A percentile compares a stretch with the other conserved stretches of the same genome.
Evolutionary conservation across 2,113 vertebrate species (phyloP).

Genomic region (Heptranchias perlo): DNA sequence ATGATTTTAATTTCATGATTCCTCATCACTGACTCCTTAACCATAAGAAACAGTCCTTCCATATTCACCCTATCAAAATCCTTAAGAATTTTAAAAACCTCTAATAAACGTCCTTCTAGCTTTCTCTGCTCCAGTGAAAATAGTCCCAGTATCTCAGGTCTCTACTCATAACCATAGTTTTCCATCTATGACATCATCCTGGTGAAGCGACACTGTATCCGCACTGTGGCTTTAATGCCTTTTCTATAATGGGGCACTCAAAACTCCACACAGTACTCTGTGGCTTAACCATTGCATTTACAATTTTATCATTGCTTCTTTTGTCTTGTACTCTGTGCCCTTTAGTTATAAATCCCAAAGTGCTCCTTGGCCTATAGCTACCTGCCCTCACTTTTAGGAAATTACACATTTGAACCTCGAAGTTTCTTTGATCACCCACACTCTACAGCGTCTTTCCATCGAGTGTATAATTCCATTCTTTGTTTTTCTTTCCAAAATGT

Average conservation of each 20-base stretch:
- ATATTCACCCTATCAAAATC: too few relatives aligned
- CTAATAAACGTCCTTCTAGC: neutral
- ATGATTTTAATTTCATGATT: neutral
- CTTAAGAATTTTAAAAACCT: neutral
- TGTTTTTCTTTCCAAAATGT: neutral
- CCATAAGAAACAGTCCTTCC: neutral
- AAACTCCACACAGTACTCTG: neutral
- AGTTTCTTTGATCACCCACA: neutral
- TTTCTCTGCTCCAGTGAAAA: neutral
- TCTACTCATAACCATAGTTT: neutral
- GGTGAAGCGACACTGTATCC: neutral
- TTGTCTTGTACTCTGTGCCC: neutral
- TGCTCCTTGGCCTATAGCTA: neutral
- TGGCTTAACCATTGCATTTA: neutral
- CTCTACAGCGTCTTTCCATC: neutral
- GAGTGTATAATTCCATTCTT: neutral
- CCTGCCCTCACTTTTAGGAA: neutral
- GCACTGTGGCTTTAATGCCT: neutral
- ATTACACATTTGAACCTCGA: neutral
- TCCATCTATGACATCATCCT: neutral
- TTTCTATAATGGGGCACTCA: neutral
- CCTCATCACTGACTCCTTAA: neutral
- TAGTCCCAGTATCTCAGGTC: neutral
- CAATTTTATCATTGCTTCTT: neutral
- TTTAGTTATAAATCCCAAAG: neutral